These are phyloP conservation scores for Bubalus kerabau DNA, from an alignment of 2,113 vertebrate species.

Conservation along the genomic window DNA sequence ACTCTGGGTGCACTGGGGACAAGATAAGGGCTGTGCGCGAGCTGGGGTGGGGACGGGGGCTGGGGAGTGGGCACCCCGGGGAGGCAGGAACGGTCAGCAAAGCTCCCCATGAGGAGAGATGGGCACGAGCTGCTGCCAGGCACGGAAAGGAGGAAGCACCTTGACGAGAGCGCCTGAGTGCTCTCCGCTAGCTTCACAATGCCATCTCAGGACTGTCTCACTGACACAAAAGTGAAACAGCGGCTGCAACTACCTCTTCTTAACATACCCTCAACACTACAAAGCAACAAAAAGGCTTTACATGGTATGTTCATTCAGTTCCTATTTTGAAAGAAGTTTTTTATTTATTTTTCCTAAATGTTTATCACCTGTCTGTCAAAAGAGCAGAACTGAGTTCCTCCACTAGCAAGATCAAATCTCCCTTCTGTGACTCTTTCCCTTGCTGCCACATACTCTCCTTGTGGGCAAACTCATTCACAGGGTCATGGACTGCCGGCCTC, in stretches of 20 bases:
- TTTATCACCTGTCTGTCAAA: not conserved
- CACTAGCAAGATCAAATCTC: not conserved
- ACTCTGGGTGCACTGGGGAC: not conserved
- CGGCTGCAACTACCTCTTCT: not conserved
- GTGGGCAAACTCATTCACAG: not conserved
- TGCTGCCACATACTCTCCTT: not conserved
- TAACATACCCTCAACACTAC: not conserved
- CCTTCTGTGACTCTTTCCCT: not conserved
- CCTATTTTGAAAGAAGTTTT: not conserved
- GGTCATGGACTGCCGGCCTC: not conserved
- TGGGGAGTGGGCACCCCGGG: fast-evolving
- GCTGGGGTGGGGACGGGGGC: fast-evolving
- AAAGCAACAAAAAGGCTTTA: not conserved
- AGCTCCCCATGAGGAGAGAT: not conserved
- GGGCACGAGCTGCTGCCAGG: not conserved
- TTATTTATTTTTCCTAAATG: not conserved
- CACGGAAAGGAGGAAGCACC: not conserved
- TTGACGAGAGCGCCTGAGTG: not conserved
- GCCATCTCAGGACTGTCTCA: not conserved
- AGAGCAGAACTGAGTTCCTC: not conserved
- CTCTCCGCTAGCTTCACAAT: not conserved
- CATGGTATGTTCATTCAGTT: not conserved
- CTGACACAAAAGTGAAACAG: not conserved
- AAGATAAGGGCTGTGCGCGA: not conserved
- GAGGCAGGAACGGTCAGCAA: not conserved